phyloP scores from a whole-genome alignment of 2,888 invertebrate species.

The Coremacera marginata region DNA sequence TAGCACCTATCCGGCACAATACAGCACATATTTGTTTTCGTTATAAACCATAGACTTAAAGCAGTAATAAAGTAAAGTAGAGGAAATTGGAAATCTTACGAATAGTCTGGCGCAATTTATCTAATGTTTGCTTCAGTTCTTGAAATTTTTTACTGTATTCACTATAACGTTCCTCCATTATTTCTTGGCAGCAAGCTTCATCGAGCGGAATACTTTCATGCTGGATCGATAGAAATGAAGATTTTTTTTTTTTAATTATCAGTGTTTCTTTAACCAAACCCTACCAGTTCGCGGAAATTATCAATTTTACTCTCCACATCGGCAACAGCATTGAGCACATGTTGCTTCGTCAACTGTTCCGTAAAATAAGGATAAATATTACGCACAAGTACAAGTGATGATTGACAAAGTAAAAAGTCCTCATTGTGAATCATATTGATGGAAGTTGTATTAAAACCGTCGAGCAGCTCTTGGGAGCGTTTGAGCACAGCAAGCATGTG shows the following conservation, averaged over 20 bases:
- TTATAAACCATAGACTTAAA: no score
- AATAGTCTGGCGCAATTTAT: constrained; percentile 60
- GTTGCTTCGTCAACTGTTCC: constrained; percentile 61
- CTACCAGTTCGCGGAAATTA: constrained; percentile 58
- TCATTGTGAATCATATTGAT: constrained; percentile 57
- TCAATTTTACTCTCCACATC: constrained; percentile 63
- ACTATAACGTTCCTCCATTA: constrained; percentile 60
- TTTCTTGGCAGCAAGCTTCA: constrained; percentile 65
- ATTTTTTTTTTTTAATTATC: no score
- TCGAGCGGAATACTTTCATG: constrained; percentile 59
- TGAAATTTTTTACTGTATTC: constrained; percentile 62
- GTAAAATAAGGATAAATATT: constrained; percentile 62
- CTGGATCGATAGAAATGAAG: constrained; percentile 45
- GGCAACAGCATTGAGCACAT: constrained; percentile 62
- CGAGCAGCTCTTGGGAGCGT: constrained; percentile 61
- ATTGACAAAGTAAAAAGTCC: constrained; percentile 57
- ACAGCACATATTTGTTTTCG: no score
- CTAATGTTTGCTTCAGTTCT: constrained; percentile 60
- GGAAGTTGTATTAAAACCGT: constrained; percentile 52
- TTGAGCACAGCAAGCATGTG: constrained; percentile 60
- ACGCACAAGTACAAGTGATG: constrained; percentile 57
- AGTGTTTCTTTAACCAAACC: background rate
- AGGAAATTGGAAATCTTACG: constrained; percentile 53
- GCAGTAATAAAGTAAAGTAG: no score
- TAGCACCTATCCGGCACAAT: no score